Conservation (phyloP, 2,113 vertebrate species). For the Psittacara wagleri region DNA sequence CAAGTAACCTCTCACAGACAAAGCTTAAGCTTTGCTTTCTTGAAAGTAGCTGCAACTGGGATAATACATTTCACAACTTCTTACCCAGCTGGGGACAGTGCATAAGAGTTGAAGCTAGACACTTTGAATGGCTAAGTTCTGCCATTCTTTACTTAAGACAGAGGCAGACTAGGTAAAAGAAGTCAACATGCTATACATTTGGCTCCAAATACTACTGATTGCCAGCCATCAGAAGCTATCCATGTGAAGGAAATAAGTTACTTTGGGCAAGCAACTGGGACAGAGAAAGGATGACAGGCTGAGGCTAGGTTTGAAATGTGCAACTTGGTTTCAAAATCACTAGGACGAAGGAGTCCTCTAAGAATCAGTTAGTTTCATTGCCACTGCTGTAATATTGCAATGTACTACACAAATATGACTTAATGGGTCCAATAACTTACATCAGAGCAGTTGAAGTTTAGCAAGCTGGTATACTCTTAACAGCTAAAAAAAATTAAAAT, state of each 20-base stretch:
- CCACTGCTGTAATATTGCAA: constrained; percentile 17
- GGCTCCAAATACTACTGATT: neutral
- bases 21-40: neutral
- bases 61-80: neutral
- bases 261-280: neutral
- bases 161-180: neutral
- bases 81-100: neutral
- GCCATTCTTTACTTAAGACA: neutral
- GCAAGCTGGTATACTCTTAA: constrained; percentile 11
- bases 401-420: constrained; percentile 33
- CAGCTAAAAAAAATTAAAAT: neutral
- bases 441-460: constrained; percentile 7
- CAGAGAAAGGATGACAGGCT: neutral
- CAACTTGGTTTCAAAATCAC: constrained; percentile 16
- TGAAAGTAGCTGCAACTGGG: constrained; percentile 29
- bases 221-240: neutral
- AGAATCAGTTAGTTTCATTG: constrained; percentile 10
- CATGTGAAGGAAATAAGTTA: neutral
- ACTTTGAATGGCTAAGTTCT: neutral
- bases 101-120: neutral
- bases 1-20: neutral
- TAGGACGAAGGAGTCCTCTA: neutral
- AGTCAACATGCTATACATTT: neutral
- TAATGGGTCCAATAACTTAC: constrained; percentile 31
- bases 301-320: constrained; percentile 45